Conservation (phyloP, 2,113 vertebrate species). For the Amphiprion ocellaris region DNA sequence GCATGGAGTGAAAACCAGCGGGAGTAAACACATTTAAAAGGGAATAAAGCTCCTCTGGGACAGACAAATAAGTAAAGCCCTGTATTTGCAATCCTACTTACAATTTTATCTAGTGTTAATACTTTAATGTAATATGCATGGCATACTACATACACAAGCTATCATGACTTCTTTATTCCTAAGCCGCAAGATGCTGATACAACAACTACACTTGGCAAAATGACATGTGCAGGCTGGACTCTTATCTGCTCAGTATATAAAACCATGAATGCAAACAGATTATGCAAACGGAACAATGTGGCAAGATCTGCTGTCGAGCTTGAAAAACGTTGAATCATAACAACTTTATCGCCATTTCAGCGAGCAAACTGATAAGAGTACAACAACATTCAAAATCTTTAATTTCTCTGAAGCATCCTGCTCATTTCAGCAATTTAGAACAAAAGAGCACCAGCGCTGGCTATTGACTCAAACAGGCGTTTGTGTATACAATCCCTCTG, state of each 20-base stretch:
- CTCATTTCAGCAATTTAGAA: background rate
- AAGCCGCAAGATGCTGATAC: background rate
- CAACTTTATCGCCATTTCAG: no score
- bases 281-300: no score
- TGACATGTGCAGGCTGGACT: background rate
- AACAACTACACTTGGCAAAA: background rate
- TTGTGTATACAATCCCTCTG: slow-evolving; percentile 3
- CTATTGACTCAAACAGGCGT: slow-evolving; percentile 18
- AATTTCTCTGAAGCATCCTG: background rate
- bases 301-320: no score
- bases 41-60: background rate
- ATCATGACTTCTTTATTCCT: background rate
- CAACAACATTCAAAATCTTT: no score
- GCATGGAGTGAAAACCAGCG: slow-evolving; percentile 2
- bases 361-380: no score
- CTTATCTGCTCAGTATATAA: no score
- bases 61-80: background rate
- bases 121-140: slow-evolving; percentile 1
- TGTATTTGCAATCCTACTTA: background rate
- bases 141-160: background rate
- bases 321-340: no score
- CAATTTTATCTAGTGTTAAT: background rate
- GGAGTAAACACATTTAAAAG: background rate
- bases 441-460: background rate
- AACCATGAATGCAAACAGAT: no score